Evolutionary conservation across 1,140 invertebrate genomes (phyloP).

Genomic region (Drosophila ohnishii): DNA sequence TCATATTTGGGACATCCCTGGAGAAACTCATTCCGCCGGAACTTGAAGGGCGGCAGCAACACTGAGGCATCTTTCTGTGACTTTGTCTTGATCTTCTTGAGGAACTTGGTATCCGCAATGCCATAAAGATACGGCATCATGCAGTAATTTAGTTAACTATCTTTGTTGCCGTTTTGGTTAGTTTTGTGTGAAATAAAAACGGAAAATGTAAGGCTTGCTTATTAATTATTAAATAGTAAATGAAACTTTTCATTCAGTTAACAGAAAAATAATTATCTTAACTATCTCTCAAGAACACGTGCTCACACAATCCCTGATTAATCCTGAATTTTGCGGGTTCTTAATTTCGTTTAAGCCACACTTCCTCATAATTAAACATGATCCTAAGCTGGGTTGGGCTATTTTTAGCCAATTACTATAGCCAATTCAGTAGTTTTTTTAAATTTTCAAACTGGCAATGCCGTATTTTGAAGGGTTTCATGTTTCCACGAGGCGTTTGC

Average conservation of each 20-base stretch:
- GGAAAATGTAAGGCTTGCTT: slow-evolving; percentile 9
- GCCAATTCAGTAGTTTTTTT: neutral
- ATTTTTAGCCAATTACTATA: slow-evolving; percentile 6
- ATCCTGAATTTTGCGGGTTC: neutral
- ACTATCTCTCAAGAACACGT: neutral
- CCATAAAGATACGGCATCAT: slow-evolving; percentile 67
- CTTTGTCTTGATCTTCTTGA: slow-evolving; percentile 7
- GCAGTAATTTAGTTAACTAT: slow-evolving; percentile 11
- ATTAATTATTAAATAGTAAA: neutral
- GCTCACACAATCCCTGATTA: neutral
- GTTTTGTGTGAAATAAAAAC: slow-evolving; percentile 11
- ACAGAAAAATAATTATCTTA: no score
- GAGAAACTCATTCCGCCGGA: slow-evolving; percentile 25
- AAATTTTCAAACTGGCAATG: slow-evolving; percentile 9
- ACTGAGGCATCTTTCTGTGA: neutral
- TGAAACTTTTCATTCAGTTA: no score
- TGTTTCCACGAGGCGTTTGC: slow-evolving; percentile 22
- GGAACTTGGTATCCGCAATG: slow-evolving; percentile 67
- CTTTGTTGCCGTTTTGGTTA: neutral
- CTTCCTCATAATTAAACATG: slow-evolving; percentile 1
- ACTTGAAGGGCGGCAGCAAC: slow-evolving; percentile 33
- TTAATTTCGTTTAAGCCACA: neutral
- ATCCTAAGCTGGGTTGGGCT: neutral
- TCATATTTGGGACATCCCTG: slow-evolving; percentile 43
- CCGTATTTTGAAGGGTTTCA: slow-evolving; percentile 27